A percentile compares a stretch with the other conserved stretches of the same genome.
These are phyloP conservation scores for Myripristis jacobus DNA, from an alignment of 2,797 vertebrate genomes.

Conservation along the genomic window DNA sequence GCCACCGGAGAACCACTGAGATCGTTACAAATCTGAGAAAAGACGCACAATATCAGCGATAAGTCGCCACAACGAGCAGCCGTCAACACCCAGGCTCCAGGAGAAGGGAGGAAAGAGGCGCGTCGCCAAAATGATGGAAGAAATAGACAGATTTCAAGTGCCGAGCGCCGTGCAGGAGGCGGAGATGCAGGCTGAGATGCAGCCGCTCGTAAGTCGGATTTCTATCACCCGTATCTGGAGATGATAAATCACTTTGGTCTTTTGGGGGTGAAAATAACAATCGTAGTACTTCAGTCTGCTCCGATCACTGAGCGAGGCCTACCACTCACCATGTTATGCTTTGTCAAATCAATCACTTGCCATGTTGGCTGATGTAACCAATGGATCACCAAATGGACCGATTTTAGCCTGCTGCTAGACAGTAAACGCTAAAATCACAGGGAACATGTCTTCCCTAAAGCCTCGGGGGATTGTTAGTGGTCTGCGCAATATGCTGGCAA, in stretches of 20 bases:
- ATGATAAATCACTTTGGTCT: not conserved
- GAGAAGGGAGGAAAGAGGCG: conserved; percentile 33
- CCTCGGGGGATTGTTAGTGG: not conserved
- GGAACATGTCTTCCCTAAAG: not conserved
- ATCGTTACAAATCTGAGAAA: conserved; percentile 57
- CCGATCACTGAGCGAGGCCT: conserved; percentile 14
- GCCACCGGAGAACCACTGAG: conserved; percentile 57
- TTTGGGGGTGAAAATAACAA: not conserved
- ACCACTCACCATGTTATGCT: not conserved
- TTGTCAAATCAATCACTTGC: conserved; percentile 37
- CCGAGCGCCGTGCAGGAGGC: conserved; percentile 90
- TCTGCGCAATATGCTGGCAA: not conserved
- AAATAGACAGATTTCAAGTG: conserved; percentile 97
- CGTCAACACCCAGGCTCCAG: not conserved
- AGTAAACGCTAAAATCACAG: not conserved
- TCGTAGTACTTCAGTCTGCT: not conserved
- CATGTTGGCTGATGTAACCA: conserved; percentile 14
- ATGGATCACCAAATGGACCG: not conserved
- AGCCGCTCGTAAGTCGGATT: conserved; percentile 89
- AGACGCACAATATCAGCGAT: not conserved
- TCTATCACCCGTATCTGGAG: not conserved
- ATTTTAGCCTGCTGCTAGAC: conserved; percentile 12
- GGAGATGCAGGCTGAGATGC: conserved; percentile 96
- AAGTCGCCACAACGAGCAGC: conserved; percentile 9
- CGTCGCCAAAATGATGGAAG: conserved; percentile 94